Percentiles rank a stretch among this genome's conserved stretches.
These are phyloP conservation scores for Dysidea cf. avara DNA, from an alignment of 37 sponge, comb jelly and placozoan genomes.

Conservation along the genomic window DNA sequence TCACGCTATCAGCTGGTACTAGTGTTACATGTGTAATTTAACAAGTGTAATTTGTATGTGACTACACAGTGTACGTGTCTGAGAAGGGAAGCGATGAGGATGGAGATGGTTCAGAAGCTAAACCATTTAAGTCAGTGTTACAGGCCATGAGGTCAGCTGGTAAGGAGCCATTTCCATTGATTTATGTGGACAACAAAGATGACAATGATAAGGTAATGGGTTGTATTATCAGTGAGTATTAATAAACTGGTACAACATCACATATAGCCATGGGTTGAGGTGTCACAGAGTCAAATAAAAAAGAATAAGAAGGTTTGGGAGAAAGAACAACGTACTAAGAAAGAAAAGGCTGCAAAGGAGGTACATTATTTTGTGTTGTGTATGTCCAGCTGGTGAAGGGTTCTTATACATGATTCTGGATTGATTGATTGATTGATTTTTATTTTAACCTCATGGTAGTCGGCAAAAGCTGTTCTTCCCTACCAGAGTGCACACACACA, in stretches of 20 bases:
- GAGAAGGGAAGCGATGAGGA: slow-evolving; percentile 79
- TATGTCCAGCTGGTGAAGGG: too few relatives aligned
- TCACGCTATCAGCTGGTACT: neutral
- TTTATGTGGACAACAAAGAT: slow-evolving; percentile 74
- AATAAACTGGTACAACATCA: neutral
- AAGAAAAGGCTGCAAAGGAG: slow-evolving; percentile 42
- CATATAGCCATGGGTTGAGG: slow-evolving; percentile 57
- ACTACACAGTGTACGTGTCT: slow-evolving; percentile 75
- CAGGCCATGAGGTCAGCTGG: slow-evolving; percentile 71
- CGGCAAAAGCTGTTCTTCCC: too few relatives aligned
- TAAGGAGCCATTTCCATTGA: slow-evolving; percentile 74
- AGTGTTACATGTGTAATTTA: neutral
- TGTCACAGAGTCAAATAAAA: slow-evolving; percentile 90
- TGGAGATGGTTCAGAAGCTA: slow-evolving; percentile 76
- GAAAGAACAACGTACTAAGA: slow-evolving; percentile 52
- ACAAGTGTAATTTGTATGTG: neutral
- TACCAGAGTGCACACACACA: too few relatives aligned
- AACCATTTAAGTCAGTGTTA: slow-evolving; percentile 85
- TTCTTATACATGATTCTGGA: too few relatives aligned
- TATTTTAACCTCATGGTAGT: too few relatives aligned
- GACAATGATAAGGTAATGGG: slow-evolving; percentile 74
- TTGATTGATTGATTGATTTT: too few relatives aligned
- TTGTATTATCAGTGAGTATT: neutral
- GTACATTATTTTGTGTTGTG: too few relatives aligned
- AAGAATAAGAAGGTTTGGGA: slow-evolving; percentile 82